Evolutionary conservation across 2,888 invertebrate species (phyloP), one percentile per base, ranked within the genome.

Genomic region (Nowickia ferox): DNA sequence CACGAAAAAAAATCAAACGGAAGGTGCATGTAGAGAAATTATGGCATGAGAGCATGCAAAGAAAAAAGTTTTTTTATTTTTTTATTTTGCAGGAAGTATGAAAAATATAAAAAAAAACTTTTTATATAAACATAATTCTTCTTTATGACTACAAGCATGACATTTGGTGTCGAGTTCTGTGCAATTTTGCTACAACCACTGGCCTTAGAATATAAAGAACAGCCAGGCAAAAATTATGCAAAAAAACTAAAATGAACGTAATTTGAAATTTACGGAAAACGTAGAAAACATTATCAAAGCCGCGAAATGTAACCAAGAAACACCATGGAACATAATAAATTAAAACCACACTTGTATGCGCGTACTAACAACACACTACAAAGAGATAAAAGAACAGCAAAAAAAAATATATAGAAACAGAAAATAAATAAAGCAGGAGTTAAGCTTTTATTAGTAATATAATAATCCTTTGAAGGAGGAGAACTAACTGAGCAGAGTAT

Each of bases 231-330:
- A 61, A 77, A 66, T 22, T 17, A 40, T 46, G 51, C 61, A 71
- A 71, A 76, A 61, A 76, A 77, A 30, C 3, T 30, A 65, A 55
- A 9, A 79, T 61, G 61, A 72, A 66, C 30, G 59, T 78, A 84
- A 84, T 82, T 66, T 80, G 86, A 88, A 87, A 88, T 80, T 86
- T 76, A 83, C 72, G 83, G 66, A 86, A 83, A 83, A 86, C 86
- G 86, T 86, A 83, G 79, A 65, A 89, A 90, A 91, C 90, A 91
- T 87, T 87, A 86, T 87, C 90, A 90, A 92, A 91, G 89, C 92
- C 91, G 90, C 91, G 90, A 91, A 92, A 90, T 90, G 91, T 90
- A 90, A 90, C 92, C 91, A 92, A 92, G 91, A 90, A 91, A 90
- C 90, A 72, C 68, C 66, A 75, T 44, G 59, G 22, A 72, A 79